Evolutionary conservation across 2,888 invertebrate genomes (phyloP), one percentile per base, ranked within the genome.

Genomic region (Pharmacophagus antenor): DNA sequence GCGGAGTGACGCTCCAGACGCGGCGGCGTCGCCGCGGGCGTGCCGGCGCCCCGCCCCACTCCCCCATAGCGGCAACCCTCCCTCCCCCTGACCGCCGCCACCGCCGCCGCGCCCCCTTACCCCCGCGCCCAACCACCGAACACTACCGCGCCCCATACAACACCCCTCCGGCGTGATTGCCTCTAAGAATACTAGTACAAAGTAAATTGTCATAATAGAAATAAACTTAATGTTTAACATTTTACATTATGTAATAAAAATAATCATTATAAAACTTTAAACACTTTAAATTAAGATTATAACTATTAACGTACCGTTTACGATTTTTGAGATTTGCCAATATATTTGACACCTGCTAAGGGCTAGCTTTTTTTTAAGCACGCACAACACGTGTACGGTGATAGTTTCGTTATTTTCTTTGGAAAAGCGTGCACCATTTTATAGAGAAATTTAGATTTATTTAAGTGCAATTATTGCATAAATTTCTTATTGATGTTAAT

Each of bases 11-110:
- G 61, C 67, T 64, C 81, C 81, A 79, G 82, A 80, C 83, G 80
- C 84, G 76, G 77, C 79, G 83, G 80, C 85, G 80, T 75, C 84
- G 77, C 67, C 67, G 58, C 62, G 67, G 66, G 68, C 67, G 64
- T 66, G 64, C 67, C 70, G 64, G 65, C 65, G 49, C 62, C 62
- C 62, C 64, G 56, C 65, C 63, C 60, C 68, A 63, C 67, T 64
- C 64, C 68, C 70, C 42, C 18, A 44, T 18, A 44, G 8, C 42
- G 42, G 18, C 42, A 44, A 68, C 67, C 47, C 31, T 67, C 67
- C 65, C 66, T 62, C 67, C 68, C 70, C 67, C 0, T 7, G 23
- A 65, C 67, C 67, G 67, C 65, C 62, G 52, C 63, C 37, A 48
- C 69, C 67, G 70, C 69, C 63, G 63, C 44, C 58, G 60, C 64